These are phyloP conservation scores for Odontophorus gujanensis DNA, from an alignment of 2,113 vertebrate genomes.

Conservation along the genomic window DNA sequence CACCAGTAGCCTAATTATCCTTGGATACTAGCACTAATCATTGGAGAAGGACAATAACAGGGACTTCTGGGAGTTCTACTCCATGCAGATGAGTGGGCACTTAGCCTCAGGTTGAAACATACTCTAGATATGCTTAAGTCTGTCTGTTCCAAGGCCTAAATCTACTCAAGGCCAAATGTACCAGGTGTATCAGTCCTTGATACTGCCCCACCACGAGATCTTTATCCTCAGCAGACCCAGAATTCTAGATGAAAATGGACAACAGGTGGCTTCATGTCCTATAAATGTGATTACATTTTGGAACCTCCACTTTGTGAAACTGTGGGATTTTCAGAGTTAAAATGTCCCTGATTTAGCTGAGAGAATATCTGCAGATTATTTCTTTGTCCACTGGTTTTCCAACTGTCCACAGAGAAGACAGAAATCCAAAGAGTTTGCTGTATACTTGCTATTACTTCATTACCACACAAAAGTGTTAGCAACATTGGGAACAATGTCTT, in stretches of 20 bases:
- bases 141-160: background rate
- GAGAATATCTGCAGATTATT: background rate
- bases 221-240: background rate
- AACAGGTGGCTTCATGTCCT: background rate
- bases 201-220: background rate
- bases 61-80: background rate
- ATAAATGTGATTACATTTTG: background rate
- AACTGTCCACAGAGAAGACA: background rate
- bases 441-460: background rate
- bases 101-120: background rate
- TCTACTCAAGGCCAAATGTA: fast-evolving
- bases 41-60: background rate
- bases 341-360: background rate
- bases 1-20: background rate
- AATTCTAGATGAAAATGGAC: background rate
- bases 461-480: background rate
- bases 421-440: background rate
- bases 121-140: background rate
- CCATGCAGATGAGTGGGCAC: background rate
- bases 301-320: background rate
- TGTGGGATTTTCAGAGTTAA: background rate
- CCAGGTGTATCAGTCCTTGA: background rate
- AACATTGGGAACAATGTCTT: background rate
- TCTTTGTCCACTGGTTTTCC: background rate
- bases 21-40: background rate